These are phyloP conservation scores for Helicorthomorpha holstii DNA, from an alignment of 1,140 invertebrate species.

Conservation along the genomic window DNA sequence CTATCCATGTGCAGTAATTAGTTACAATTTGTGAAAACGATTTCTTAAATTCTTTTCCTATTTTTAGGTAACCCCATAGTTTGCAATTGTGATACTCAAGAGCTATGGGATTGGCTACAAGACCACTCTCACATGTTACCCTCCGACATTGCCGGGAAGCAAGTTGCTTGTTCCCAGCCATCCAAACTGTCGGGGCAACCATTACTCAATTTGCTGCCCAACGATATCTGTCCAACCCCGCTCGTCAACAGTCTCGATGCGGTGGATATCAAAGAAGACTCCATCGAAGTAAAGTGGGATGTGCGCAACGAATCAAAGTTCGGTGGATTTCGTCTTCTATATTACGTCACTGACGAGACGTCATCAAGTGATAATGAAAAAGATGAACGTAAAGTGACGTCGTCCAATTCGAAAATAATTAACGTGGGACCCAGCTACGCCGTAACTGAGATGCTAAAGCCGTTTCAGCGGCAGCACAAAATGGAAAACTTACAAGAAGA, in stretches of 20 bases:
- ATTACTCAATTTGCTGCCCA: conserved; percentile 56
- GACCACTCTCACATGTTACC: conserved; percentile 55
- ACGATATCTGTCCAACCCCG: conserved; percentile 61
- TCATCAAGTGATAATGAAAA: conserved; percentile 20
- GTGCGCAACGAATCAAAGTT: conserved; percentile 69
- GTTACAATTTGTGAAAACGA: not conserved
- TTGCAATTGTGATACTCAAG: conserved; percentile 65
- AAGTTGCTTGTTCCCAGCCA: conserved; percentile 55
- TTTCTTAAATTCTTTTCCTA: conserved; percentile 7
- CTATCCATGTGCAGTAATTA: not conserved
- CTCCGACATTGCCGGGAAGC: conserved; percentile 9
- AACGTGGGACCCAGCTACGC: no score
- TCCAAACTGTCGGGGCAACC: conserved; percentile 51
- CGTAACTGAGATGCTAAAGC: conserved; percentile 26
- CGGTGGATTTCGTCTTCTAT: conserved; percentile 67
- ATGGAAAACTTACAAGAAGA: conserved; percentile 52
- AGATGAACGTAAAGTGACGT: not conserved
- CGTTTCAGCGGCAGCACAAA: conserved; percentile 46
- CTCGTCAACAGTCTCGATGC: conserved; percentile 62
- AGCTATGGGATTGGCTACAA: conserved; percentile 70
- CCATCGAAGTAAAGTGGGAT: conserved; percentile 73
- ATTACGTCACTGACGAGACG: conserved; percentile 50
- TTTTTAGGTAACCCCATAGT: conserved; percentile 61
- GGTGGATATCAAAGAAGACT: conserved; percentile 70
- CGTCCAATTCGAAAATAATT: no score